Percentiles rank a stretch among this genome's conserved stretches.
These are phyloP conservation scores for Galerucella calmariensis DNA, from an alignment of 2,888 invertebrate species.

Conservation along the genomic window DNA sequence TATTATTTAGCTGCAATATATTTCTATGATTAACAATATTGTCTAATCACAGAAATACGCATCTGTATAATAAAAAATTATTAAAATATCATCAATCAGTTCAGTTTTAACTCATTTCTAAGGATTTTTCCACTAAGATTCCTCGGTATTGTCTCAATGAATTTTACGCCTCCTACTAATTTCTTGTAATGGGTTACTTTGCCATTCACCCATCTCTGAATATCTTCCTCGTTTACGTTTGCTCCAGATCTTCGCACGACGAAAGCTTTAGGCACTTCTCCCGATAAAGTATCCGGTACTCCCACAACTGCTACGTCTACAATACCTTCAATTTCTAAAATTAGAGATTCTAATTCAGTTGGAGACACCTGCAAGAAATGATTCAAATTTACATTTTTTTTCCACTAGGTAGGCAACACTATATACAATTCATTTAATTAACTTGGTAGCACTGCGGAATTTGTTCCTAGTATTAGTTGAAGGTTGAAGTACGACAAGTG, in stretches of 20 bases:
- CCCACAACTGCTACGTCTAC: slow-evolving; percentile 85
- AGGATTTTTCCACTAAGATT: slow-evolving; percentile 82
- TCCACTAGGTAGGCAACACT: slow-evolving; percentile 9
- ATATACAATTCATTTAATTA: not conserved
- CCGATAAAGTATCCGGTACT: slow-evolving; percentile 75
- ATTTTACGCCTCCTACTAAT: slow-evolving; percentile 76
- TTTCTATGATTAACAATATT: not conserved
- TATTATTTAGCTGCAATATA: not conserved
- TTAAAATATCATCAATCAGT: slow-evolving; percentile 10
- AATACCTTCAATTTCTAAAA: slow-evolving; percentile 77
- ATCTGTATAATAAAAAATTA: not conserved
- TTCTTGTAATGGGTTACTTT: slow-evolving; percentile 80
- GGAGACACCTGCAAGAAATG: slow-evolving; percentile 77
- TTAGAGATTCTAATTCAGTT: slow-evolving; percentile 83
- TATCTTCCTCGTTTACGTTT: slow-evolving; percentile 69
- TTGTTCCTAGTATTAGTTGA: not conserved
- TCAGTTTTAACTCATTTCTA: slow-evolving; percentile 73
- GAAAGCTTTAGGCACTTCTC: slow-evolving; percentile 81
- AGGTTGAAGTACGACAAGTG: slow-evolving; percentile 8
- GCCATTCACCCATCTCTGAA: slow-evolving; percentile 70
- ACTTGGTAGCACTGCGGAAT: not conserved
- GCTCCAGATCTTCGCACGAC: slow-evolving; percentile 72
- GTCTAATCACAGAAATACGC: not conserved
- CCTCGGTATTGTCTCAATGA: slow-evolving; percentile 78
- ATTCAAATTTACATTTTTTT: not conserved